Evolutionary conservation across 2,113 vertebrate species (phyloP).

Genomic region (Myiopsitta monachus): DNA sequence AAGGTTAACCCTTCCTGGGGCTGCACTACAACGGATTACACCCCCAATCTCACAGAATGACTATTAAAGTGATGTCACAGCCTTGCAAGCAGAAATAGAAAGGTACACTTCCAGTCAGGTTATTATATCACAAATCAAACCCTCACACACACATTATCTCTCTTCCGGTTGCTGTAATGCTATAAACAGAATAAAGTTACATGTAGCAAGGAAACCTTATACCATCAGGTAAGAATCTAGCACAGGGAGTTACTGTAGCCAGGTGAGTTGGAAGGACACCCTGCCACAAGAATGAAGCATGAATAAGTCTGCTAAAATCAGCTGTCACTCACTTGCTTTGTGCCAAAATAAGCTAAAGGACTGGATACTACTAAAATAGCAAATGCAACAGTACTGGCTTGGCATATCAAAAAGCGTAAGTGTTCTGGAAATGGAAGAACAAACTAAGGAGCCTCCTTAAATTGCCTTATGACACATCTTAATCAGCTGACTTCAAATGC

Average conservation of each 20-base stretch:
- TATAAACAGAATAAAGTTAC: background rate
- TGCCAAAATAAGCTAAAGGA: background rate
- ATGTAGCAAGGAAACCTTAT: background rate
- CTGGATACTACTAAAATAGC: background rate
- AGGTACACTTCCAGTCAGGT: background rate
- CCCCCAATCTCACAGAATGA: background rate
- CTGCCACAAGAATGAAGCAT: background rate
- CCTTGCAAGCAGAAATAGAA: background rate
- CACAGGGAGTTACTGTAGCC: background rate
- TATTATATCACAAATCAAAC: background rate
- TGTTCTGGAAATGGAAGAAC: background rate
- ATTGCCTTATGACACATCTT: background rate
- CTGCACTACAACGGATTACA: background rate
- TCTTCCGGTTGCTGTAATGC: background rate
- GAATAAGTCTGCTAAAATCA: background rate
- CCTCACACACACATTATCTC: background rate
- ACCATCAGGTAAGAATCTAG: background rate
- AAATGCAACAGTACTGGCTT: background rate
- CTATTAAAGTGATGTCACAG: background rate
- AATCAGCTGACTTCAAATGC: background rate
- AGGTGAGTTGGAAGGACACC: background rate
- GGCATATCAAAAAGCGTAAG: background rate
- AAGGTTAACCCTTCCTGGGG: background rate
- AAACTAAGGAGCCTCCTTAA: background rate
- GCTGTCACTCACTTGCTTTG: background rate